Percentiles rank a stretch among this genome's conserved stretches.
Evolutionary conservation across 2,888 invertebrate species (phyloP).

Genomic region (Drosophila prostipennis): DNA sequence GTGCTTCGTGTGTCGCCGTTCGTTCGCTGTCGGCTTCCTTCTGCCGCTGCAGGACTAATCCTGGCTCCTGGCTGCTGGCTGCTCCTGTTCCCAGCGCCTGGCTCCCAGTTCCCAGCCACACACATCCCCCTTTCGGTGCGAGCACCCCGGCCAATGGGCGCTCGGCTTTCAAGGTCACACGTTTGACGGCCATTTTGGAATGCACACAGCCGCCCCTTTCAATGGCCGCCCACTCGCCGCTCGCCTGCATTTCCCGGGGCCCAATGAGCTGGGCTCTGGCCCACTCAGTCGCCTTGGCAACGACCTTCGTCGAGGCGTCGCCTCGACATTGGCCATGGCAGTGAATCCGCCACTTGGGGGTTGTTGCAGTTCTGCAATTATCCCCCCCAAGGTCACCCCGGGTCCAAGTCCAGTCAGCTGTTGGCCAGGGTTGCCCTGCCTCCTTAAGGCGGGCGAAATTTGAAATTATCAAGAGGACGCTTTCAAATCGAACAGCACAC

Average conservation of each 20-base stretch:
- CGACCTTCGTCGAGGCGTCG: slow-evolving; percentile 78
- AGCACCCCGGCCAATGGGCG: slow-evolving; percentile 63
- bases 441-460: slow-evolving; percentile 11
- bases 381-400: slow-evolving; percentile 28
- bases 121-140: not conserved
- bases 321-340: slow-evolving; percentile 75
- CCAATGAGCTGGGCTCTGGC: slow-evolving; percentile 68
- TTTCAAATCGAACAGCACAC: slow-evolving; percentile 4
- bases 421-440: slow-evolving; percentile 51
- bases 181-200: slow-evolving; percentile 77
- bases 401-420: slow-evolving; percentile 48
- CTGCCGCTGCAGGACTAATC: slow-evolving; percentile 24
- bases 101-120: slow-evolving; percentile 2
- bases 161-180: slow-evolving; percentile 75
- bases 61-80: slow-evolving; percentile 19
- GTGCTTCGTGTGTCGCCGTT: slow-evolving; percentile 7
- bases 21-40: slow-evolving; percentile 2
- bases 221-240: slow-evolving; percentile 64
- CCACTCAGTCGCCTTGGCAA: slow-evolving; percentile 66
- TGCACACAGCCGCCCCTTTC: slow-evolving; percentile 45
- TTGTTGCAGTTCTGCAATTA: slow-evolving; percentile 42
- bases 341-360: slow-evolving; percentile 59
- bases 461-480: slow-evolving; percentile 3
- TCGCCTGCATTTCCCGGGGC: slow-evolving; percentile 65
- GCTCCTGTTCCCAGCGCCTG: slow-evolving; percentile 27